Conservation (phyloP, 2,888 invertebrate species). For the Amblyjoppa proteus region DNA sequence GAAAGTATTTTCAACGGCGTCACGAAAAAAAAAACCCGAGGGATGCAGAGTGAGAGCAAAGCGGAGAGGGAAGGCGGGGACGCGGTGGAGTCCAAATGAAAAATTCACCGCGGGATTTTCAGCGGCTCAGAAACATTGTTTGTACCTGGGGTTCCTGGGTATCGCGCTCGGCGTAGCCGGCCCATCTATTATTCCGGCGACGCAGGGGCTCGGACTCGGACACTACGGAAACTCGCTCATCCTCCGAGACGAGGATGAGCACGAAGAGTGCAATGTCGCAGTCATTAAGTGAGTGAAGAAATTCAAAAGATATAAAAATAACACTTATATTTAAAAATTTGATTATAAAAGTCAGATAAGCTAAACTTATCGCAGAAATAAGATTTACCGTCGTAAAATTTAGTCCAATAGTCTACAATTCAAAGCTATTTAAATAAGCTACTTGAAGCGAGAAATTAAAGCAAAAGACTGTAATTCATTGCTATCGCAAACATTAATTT, state of each 20-base stretch:
- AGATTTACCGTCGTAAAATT: too few species aligned
- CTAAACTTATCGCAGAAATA: neutral
- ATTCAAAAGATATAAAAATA: neutral
- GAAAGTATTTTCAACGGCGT: slow-evolving; percentile 17
- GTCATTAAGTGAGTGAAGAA: neutral
- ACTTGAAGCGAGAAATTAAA: too few species aligned
- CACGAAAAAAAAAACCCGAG: neutral
- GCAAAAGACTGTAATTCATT: neutral
- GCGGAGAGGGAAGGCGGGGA: slow-evolving; percentile 76
- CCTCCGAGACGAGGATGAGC: neutral
- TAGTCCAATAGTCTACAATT: too few species aligned
- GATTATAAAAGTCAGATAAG: neutral
- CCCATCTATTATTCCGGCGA: slow-evolving; percentile 80
- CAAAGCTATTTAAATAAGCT: too few species aligned
- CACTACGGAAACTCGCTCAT: slow-evolving; percentile 2
- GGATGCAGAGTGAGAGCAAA: neutral
- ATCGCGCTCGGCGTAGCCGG: slow-evolving; percentile 76
- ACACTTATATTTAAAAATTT: neutral
- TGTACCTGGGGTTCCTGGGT: slow-evolving; percentile 68
- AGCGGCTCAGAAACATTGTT: slow-evolving; percentile 81
- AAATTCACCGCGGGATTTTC: slow-evolving; percentile 80
- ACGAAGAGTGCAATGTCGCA: neutral
- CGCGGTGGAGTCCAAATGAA: slow-evolving; percentile 79
- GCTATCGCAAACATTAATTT: neutral
- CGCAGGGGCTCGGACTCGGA: slow-evolving; percentile 69